Percentiles rank a stretch among this genome's conserved stretches.
Evolutionary conservation across 1,140 invertebrate species (phyloP).

Genomic region (Dreissena rostriformis): DNA sequence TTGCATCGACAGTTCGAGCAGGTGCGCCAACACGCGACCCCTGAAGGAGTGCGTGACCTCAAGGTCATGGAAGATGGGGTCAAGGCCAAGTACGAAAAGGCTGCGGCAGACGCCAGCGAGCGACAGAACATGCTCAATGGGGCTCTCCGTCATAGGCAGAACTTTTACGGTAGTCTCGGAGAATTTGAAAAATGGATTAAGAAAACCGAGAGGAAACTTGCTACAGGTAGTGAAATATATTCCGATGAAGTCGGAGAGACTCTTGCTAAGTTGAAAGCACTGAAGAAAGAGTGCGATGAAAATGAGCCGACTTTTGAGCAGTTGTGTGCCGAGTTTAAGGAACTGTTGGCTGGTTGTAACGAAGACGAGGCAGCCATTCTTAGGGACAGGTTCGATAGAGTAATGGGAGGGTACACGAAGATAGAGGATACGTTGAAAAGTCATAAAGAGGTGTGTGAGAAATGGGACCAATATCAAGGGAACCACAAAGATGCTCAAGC

Average conservation of each 20-base stretch:
- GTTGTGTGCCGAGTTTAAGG: conserved; percentile 89
- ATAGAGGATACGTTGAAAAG: conserved; percentile 83
- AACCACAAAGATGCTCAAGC: conserved; percentile 92
- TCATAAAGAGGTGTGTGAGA: conserved; percentile 90
- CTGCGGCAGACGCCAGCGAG: conserved; percentile 82
- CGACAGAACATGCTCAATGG: conserved; percentile 74
- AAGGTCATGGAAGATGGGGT: conserved; percentile 85
- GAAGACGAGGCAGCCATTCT: conserved; percentile 88
- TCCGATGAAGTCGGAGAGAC: conserved; percentile 89
- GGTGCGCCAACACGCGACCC: conserved; percentile 72
- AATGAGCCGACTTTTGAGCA: conserved; percentile 74
- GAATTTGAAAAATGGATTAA: conserved; percentile 93
- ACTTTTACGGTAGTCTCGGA: conserved; percentile 91
- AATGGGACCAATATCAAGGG: conserved; percentile 88
- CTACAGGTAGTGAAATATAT: conserved; percentile 90
- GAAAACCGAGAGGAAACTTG: conserved; percentile 87
- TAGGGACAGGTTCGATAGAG: conserved; percentile 87
- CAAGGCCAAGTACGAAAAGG: conserved; percentile 90
- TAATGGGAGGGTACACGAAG: conserved; percentile 89
- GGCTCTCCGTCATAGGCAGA: conserved; percentile 87
- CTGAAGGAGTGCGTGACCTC: conserved; percentile 69
- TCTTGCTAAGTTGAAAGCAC: conserved; percentile 50
- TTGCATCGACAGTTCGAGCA: conserved; percentile 74
- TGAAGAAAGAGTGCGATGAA: conserved; percentile 74
- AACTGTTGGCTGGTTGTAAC: conserved; percentile 86